A percentile compares a stretch with the other conserved stretches of the same genome.
Conservation (phyloP, 2,888 invertebrate genomes). For the Drosophila pegasa region DNA sequence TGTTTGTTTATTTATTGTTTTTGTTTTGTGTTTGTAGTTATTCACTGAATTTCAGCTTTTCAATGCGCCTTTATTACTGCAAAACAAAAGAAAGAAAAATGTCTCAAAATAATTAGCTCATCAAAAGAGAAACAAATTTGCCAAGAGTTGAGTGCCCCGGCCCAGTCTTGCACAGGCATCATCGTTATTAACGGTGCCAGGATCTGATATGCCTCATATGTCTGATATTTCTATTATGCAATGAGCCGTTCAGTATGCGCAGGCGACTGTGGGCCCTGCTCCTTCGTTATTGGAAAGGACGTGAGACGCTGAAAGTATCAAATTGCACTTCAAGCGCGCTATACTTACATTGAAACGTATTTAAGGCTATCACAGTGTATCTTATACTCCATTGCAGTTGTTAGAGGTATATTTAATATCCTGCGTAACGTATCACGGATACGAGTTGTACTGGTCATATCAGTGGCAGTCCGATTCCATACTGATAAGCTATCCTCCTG, state of each 20-base stretch:
- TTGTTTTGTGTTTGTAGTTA: conserved; percentile 78
- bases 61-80: conserved; percentile 84
- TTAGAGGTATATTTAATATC: conserved; percentile 96
- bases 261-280: conserved; percentile 17
- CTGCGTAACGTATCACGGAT: conserved; percentile 97
- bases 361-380: conserved; percentile 92
- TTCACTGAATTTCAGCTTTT: conserved; percentile 85
- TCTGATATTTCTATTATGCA: not conserved
- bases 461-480: conserved; percentile 98
- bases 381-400: conserved; percentile 98
- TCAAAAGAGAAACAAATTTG: conserved; percentile 1
- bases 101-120: conserved; percentile 7
- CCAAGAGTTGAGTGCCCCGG: not conserved
- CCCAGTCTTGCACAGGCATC: not conserved
- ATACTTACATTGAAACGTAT: conserved; percentile 86
- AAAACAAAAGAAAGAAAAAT: conserved; percentile 53
- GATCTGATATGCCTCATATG: not conserved
- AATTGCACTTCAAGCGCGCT: no score
- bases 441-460: conserved; percentile 93
- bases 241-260: not conserved
- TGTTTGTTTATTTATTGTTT: conserved; percentile 76
- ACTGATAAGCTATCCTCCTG: conserved; percentile 98
- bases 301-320: not conserved
- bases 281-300: not conserved
- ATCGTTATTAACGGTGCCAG: not conserved